Evolutionary conservation across 1,140 invertebrate genomes (phyloP).

Genomic region (Zaprionus capensis): DNA sequence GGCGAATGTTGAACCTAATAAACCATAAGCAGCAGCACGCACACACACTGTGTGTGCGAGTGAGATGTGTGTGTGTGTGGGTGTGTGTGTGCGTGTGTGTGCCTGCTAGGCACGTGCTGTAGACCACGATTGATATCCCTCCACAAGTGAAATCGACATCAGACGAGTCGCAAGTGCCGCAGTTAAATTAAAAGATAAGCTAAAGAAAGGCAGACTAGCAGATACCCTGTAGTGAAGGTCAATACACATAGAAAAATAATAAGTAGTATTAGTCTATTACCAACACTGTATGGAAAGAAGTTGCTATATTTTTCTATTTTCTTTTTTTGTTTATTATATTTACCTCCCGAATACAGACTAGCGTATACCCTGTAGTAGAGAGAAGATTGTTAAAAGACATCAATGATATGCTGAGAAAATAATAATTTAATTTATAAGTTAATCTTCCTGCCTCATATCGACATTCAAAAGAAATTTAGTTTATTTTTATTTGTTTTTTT

Average conservation of each 20-base stretch:
- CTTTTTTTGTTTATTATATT: too few relatives aligned
- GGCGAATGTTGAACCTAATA: slow-evolving; percentile 24
- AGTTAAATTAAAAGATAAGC: not conserved
- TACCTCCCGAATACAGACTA: too few relatives aligned
- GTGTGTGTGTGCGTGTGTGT: not conserved
- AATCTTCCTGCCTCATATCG: too few relatives aligned
- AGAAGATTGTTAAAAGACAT: too few relatives aligned
- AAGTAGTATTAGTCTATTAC: too few relatives aligned
- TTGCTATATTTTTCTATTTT: too few relatives aligned
- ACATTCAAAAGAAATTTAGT: too few relatives aligned
- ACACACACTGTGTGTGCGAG: not conserved
- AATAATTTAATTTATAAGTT: not conserved
- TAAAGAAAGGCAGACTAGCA: not conserved
- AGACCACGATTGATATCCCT: not conserved
- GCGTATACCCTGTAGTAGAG: too few relatives aligned
- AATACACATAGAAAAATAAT: too few relatives aligned
- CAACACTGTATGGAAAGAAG: too few relatives aligned
- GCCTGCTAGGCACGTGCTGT: not conserved
- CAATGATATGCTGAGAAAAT: too few relatives aligned
- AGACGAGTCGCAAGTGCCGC: not conserved
- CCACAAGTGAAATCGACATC: slow-evolving; percentile 1
- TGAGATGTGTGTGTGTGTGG: not conserved
- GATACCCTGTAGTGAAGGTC: not conserved
- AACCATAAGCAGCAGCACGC: slow-evolving; percentile 8
- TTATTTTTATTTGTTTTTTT: too few relatives aligned